phyloP scores from a whole-genome alignment of 2,888 invertebrate genomes.

The Acleris holmiana region DNA sequence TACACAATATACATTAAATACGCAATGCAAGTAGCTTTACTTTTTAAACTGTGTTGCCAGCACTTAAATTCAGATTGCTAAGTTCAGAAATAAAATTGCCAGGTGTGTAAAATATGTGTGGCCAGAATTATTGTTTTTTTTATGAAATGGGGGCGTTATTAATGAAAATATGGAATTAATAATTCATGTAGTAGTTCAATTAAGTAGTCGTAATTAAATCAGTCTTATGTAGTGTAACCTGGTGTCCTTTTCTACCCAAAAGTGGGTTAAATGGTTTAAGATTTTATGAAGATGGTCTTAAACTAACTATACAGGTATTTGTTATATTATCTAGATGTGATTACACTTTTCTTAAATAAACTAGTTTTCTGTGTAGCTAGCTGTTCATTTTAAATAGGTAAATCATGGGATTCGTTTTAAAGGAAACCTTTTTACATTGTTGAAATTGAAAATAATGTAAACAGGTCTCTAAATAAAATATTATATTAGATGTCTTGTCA shows the following conservation, averaged over 20 bases:
- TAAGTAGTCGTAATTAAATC: too few species aligned
- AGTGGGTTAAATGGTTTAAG: too few species aligned
- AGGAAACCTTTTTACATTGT: not conserved
- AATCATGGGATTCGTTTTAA: not conserved
- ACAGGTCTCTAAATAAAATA: not conserved
- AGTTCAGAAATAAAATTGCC: slow-evolving; percentile 1
- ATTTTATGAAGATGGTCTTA: too few species aligned
- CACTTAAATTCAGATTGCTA: not conserved
- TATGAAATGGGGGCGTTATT: too few species aligned
- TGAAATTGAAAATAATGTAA: not conserved
- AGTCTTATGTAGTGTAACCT: too few species aligned
- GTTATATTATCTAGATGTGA: too few species aligned
- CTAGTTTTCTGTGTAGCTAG: slow-evolving; percentile 6
- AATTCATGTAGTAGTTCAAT: too few species aligned
- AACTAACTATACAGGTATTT: too few species aligned
- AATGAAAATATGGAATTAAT: too few species aligned
- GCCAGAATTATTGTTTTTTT: not conserved
- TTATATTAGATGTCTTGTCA: not conserved
- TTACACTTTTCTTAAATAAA: not conserved
- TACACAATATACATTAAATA: slow-evolving; percentile 59
- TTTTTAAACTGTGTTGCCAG: slow-evolving; percentile 38
- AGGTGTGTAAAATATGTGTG: not conserved
- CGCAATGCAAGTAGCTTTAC: slow-evolving; percentile 54
- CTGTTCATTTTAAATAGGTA: not conserved
- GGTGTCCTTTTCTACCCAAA: too few species aligned